These are phyloP conservation scores for Drosophila testacea DNA, from an alignment of 2,888 invertebrate species.

Conservation along the genomic window DNA sequence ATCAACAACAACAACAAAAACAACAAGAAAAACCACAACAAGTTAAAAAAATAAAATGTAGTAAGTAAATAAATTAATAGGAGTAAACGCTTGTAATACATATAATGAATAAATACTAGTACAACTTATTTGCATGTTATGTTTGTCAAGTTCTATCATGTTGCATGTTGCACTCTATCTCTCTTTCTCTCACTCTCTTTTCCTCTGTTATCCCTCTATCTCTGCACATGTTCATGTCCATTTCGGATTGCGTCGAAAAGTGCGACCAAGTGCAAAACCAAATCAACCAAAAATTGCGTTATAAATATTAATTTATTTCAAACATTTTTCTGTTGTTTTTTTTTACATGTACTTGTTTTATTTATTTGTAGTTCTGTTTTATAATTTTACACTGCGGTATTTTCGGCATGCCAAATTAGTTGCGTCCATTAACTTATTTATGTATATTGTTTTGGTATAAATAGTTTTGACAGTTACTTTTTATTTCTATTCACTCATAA, in stretches of 20 bases:
- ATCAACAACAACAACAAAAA: slow-evolving; percentile 14
- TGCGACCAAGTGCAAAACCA: slow-evolving; percentile 71
- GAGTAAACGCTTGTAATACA: slow-evolving; percentile 12
- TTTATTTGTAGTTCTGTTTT: slow-evolving; percentile 2
- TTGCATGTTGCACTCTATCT: slow-evolving; percentile 6
- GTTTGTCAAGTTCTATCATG: slow-evolving; percentile 44
- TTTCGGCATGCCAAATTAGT: slow-evolving; percentile 24
- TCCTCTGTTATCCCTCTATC: neutral
- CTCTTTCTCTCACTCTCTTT: neutral
- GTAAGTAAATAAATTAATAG: slow-evolving; percentile 60
- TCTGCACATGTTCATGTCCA: neutral
- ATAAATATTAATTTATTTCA: slow-evolving; percentile 65
- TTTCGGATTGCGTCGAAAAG: slow-evolving; percentile 23
- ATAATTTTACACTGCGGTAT: slow-evolving; percentile 13
- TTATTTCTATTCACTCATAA: neutral
- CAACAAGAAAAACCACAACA: slow-evolving; percentile 8
- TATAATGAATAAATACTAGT: slow-evolving; percentile 40
- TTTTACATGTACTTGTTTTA: neutral
- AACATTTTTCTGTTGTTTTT: neutral
- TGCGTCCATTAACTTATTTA: slow-evolving; percentile 21
- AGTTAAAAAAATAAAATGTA: slow-evolving; percentile 1
- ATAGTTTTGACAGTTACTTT: neutral
- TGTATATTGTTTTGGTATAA: neutral
- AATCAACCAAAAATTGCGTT: slow-evolving; percentile 65
- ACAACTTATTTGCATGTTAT: slow-evolving; percentile 61